These are phyloP conservation scores for Zaprionus lineosus DNA, from an alignment of 2,888 invertebrate species.

Conservation along the genomic window DNA sequence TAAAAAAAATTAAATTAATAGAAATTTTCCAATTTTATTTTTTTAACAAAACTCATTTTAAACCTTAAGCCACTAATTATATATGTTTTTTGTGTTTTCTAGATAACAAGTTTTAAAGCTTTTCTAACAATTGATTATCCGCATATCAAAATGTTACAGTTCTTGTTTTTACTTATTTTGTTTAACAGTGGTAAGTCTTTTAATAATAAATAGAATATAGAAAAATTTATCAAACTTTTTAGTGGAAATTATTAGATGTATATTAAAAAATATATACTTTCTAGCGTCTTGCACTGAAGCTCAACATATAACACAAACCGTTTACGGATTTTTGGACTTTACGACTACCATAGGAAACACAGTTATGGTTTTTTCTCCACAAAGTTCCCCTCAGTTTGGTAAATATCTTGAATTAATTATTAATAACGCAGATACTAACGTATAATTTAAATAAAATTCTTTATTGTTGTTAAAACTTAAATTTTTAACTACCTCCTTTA, in stretches of 20 bases:
- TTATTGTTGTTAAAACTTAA: not conserved
- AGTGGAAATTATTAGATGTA: not conserved
- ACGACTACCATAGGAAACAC: conserved; percentile 97
- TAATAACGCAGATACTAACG: not conserved
- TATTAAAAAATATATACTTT: conserved; percentile 2
- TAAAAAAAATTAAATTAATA: too few species aligned
- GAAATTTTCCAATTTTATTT: too few species aligned
- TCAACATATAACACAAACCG: conserved; percentile 91
- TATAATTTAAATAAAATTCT: not conserved
- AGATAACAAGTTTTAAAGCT: too few species aligned
- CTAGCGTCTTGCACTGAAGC: conserved; percentile 42
- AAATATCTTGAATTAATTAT: conserved; percentile 47
- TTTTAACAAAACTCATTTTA: too few species aligned
- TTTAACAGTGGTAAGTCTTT: conserved; percentile 24
- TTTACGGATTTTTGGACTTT: conserved; percentile 96
- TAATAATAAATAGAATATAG: not conserved
- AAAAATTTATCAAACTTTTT: not conserved
- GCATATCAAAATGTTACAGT: conserved; percentile 23
- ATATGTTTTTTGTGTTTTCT: not conserved
- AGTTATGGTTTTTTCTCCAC: conserved; percentile 96
- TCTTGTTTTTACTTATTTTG: conserved; percentile 20
- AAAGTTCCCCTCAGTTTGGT: conserved; percentile 90
- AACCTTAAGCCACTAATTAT: too few species aligned
- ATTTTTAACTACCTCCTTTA: not conserved
- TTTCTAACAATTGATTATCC: not conserved